phyloP scores from a whole-genome alignment of 2,888 invertebrate genomes.

The Tiliacea aurago region DNA sequence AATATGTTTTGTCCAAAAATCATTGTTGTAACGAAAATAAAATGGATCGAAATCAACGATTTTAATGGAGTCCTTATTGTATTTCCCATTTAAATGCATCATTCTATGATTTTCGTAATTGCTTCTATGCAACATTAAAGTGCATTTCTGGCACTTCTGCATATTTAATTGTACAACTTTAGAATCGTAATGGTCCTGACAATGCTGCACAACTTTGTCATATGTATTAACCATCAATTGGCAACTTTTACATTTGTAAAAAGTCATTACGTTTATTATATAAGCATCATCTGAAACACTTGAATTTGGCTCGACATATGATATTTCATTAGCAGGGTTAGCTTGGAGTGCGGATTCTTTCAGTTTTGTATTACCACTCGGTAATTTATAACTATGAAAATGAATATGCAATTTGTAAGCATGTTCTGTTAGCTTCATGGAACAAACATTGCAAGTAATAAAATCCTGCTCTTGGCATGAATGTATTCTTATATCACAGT shows the following conservation, averaged over 20 bases:
- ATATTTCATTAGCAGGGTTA: neutral
- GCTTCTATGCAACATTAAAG: constrained; percentile 68
- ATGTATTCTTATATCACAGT: constrained; percentile 70
- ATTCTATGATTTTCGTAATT: constrained; percentile 68
- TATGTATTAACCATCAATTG: constrained; percentile 73
- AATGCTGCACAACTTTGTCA: constrained; percentile 81
- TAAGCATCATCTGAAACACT: constrained; percentile 12
- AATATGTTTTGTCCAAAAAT: constrained; percentile 78
- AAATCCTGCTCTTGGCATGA: constrained; percentile 71
- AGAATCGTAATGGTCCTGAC: constrained; percentile 76
- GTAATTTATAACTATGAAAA: constrained; percentile 77
- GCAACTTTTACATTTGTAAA: constrained; percentile 78
- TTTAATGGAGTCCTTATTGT: constrained; percentile 50
- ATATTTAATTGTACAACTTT: constrained; percentile 47
- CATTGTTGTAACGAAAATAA: constrained; percentile 75
- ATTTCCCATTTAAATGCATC: constrained; percentile 61
- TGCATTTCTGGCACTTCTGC: constrained; percentile 70
- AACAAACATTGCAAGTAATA: constrained; percentile 76
- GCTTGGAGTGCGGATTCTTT: neutral
- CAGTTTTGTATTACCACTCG: constrained; percentile 34
- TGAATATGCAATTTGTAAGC: constrained; percentile 79
- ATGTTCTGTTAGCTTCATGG: constrained; percentile 73
- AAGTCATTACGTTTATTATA: constrained; percentile 24
- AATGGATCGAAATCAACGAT: constrained; percentile 75
- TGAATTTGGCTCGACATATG: constrained; percentile 16